These are phyloP conservation scores for Alfaro cultratus DNA, from an alignment of 2,797 vertebrate species.

Conservation along the genomic window DNA sequence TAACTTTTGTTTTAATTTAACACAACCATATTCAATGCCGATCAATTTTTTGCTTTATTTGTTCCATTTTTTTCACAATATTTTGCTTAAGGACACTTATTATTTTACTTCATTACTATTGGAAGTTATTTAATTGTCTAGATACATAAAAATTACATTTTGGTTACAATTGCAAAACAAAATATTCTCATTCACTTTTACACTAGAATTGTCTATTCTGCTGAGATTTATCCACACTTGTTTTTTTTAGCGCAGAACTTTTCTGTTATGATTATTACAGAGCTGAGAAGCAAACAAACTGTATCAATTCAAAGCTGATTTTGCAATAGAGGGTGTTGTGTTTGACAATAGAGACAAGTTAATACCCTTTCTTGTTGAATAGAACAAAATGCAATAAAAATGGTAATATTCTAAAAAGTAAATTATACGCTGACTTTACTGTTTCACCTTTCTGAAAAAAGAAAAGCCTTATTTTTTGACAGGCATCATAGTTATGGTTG, in stretches of 20 bases:
- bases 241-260: background rate
- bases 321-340: background rate
- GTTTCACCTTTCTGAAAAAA: background rate
- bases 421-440: background rate
- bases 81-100: no score
- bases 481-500: background rate
- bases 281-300: background rate
- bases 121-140: background rate
- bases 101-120: background rate
- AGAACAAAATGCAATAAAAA: constrained; percentile 1
- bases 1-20: background rate
- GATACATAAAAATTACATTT: background rate
- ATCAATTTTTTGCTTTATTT: background rate
- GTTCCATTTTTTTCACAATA: background rate
- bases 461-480: background rate
- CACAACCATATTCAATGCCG: background rate
- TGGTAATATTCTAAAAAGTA: background rate
- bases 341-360: background rate
- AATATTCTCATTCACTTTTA: constrained; percentile 11
- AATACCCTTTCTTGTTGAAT: background rate
- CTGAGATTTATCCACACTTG: background rate
- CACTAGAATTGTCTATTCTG: background rate
- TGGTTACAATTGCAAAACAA: constrained; percentile 21
- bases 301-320: background rate
- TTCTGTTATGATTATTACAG: background rate